These are phyloP conservation scores for Polypterus senegalus DNA, from an alignment of 2,113 vertebrate species.

Conservation along the genomic window DNA sequence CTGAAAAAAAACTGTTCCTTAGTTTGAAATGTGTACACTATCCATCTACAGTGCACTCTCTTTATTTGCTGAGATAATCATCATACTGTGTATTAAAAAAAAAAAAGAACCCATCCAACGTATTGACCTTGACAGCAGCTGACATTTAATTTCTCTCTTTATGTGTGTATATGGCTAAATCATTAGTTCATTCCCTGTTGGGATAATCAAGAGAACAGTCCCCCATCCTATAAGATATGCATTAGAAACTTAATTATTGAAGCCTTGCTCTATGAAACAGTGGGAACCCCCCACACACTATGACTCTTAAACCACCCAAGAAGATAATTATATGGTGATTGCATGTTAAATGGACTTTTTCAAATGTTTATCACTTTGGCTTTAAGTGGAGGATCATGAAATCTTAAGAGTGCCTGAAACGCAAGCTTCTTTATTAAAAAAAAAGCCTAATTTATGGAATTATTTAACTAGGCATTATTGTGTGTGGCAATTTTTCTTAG, in stretches of 20 bases:
- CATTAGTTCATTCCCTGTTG: slow-evolving; percentile 1
- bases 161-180: neutral
- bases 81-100: too few relatives aligned
- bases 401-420: too few relatives aligned
- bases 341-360: slow-evolving; percentile 3
- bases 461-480: too few relatives aligned
- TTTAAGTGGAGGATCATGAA: neutral
- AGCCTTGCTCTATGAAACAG: neutral
- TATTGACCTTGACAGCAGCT: slow-evolving; percentile 1
- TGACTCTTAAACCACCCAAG: neutral
- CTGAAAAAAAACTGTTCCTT: too few relatives aligned
- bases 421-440: too few relatives aligned
- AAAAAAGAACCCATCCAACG: neutral
- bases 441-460: too few relatives aligned
- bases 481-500: too few relatives aligned
- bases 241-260: slow-evolving; percentile 2
- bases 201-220: neutral
- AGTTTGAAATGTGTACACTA: too few relatives aligned
- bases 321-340: slow-evolving; percentile 3
- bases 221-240: neutral
- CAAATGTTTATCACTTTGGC: neutral
- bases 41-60: too few relatives aligned
- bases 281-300: neutral
- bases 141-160: neutral
- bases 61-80: too few relatives aligned